Base-by-base conservation (phyloP, 1,140 invertebrate species). In the Drosophila ananassae region DNA sequence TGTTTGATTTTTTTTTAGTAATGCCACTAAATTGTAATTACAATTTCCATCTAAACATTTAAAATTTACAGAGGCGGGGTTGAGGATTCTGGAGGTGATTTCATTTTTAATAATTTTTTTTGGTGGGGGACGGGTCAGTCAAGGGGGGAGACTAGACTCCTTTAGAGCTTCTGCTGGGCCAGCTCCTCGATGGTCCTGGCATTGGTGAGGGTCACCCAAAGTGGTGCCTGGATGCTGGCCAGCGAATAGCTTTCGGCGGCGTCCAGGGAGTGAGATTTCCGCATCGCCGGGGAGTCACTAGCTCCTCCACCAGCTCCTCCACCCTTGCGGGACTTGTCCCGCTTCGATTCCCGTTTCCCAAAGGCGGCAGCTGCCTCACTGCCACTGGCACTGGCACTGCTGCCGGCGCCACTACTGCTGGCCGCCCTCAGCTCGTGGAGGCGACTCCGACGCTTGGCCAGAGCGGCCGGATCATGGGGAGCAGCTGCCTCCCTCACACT, bases 121-220 rank as follows among this genome's bases (percentile, higher is more conserved):
- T 44, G 37, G 37, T 53, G 68, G 46, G 46, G 24, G 13, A 12
- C 34, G 34, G 34, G 34, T 37, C 34, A 37, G 34, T 37, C 34
- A 10, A 8, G 32, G 7, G 37, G 25, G 10, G 8, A 10, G 22
- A 1, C 17, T 17, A 17, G 30, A 30, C n/a, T 25, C 21, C 13
- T 41, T 78, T 73, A 90, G 32, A 91, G 68, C 25, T 90, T 81
- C 50, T 90, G 89, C 28, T 89, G 79, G 9, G 89, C 73, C 46
- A 91, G 61, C 34, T 92, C 91, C 58, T 90, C 92, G 60, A 94
- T 91, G 24, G 93, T 92, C 41, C 94, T 94, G 17, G 93, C 94
- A 80, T 95, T 94, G 13, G 95, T 95, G 59, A 95, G 91, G 25
- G 95, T 93, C 9, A 94, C 95, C 95, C 95, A 95, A 12, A 95